Conservation (phyloP, 1,140 invertebrate species). For the Panagrolaimus sp. region DNA sequence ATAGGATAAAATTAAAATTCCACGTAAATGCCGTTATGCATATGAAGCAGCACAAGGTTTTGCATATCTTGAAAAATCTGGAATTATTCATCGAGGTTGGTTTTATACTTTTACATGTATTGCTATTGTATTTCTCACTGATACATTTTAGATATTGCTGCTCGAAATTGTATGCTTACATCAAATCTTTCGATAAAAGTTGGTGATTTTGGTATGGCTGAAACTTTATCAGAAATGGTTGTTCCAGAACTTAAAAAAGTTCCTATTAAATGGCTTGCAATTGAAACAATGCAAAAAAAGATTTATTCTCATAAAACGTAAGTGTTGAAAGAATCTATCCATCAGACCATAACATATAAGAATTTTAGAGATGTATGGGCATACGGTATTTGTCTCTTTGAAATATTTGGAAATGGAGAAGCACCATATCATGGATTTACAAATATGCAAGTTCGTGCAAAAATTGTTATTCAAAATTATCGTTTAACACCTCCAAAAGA, state of each 20-base stretch:
- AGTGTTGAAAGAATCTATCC: no score
- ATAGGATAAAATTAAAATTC: background rate
- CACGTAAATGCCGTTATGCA: slow-evolving; percentile 32
- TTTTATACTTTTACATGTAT: no score
- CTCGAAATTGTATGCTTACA: slow-evolving; percentile 33
- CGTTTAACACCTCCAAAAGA: slow-evolving; percentile 30
- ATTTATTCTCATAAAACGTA: slow-evolving; percentile 43
- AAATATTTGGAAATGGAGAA: slow-evolving; percentile 39
- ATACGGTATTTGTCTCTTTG: slow-evolving; percentile 27
- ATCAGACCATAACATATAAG: no score
- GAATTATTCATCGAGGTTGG: slow-evolving; percentile 21
- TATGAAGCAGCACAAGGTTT: slow-evolving; percentile 36
- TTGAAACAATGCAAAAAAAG: slow-evolving; percentile 51
- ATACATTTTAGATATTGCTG: slow-evolving; percentile 19
- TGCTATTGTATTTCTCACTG: no score
- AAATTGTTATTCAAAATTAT: slow-evolving; percentile 40
- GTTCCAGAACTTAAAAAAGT: slow-evolving; percentile 79
- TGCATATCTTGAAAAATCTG: slow-evolving; percentile 26
- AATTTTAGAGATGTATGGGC: slow-evolving; percentile 19
- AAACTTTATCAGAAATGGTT: slow-evolving; percentile 29
- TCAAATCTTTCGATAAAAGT: slow-evolving; percentile 29
- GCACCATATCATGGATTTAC: slow-evolving; percentile 44
- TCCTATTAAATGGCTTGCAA: slow-evolving; percentile 68
- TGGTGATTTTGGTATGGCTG: slow-evolving; percentile 37
- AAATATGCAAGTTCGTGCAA: slow-evolving; percentile 38